Conservation (phyloP, 2,888 invertebrate species). For the Lysandra bellargus region DNA sequence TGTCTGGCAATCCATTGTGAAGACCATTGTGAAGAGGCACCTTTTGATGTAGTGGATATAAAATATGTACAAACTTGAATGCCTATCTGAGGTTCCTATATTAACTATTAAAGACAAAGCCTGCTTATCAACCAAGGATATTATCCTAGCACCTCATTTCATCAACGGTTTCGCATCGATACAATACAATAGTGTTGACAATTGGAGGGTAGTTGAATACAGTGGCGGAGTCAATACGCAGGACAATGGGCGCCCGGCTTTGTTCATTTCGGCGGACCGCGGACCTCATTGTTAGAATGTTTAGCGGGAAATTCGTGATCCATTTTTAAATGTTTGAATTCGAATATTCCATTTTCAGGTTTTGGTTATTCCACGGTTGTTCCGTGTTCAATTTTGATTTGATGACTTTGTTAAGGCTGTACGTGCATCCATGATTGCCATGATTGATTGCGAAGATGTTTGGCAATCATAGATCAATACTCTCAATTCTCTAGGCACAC, state of each 20-base stretch:
- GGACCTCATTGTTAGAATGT: slow-evolving; percentile 33
- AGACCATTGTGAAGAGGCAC: too few species aligned
- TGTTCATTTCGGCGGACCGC: slow-evolving; percentile 33
- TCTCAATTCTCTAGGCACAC: too few species aligned
- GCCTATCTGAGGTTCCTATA: too few species aligned
- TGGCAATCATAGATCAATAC: too few species aligned
- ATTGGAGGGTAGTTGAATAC: slow-evolving; percentile 28
- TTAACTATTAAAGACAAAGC: too few species aligned
- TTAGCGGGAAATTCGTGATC: slow-evolving; percentile 24
- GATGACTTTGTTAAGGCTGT: not conserved
- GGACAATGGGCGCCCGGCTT: slow-evolving; percentile 30
- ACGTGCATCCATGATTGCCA: too few species aligned
- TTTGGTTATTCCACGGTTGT: not conserved
- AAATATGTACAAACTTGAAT: too few species aligned
- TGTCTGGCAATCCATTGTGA: too few species aligned
- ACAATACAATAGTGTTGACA: slow-evolving; percentile 21
- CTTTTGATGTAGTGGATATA: too few species aligned
- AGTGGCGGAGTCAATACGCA: slow-evolving; percentile 33
- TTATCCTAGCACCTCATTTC: too few species aligned
- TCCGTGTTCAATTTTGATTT: not conserved
- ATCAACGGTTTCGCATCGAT: slow-evolving; percentile 31
- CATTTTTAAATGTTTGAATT: slow-evolving; percentile 26
- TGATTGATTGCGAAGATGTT: not conserved
- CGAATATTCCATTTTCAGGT: not conserved
- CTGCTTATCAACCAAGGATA: not conserved